phyloP scores from a whole-genome alignment of 2,113 vertebrate genomes.

The Chaetorhynchus papuensis region DNA sequence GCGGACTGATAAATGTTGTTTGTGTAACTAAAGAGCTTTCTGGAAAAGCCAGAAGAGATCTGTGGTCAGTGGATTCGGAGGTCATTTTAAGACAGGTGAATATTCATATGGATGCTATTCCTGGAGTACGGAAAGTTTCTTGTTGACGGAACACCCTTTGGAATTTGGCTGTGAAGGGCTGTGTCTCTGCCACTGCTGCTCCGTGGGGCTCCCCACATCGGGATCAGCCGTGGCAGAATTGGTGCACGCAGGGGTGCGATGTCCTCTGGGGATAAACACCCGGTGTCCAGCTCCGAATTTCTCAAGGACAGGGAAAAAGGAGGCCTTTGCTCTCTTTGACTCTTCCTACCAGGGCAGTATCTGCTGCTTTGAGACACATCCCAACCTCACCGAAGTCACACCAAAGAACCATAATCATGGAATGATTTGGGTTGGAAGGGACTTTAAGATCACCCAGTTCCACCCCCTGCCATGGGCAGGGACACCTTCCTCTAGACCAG shows the following conservation, averaged over 20 bases:
- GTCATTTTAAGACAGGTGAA: not conserved
- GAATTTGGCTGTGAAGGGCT: not conserved
- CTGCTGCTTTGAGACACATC: not conserved
- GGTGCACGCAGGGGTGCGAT: rapidly evolving
- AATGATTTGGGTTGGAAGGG: not conserved
- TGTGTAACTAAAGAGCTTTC: not conserved
- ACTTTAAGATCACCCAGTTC: not conserved
- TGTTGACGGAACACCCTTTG: not conserved
- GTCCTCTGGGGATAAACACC: not conserved
- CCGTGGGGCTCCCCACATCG: not conserved
- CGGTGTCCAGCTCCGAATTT: not conserved
- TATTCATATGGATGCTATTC: not conserved
- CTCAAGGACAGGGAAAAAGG: not conserved
- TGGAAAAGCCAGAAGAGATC: not conserved
- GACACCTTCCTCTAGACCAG: rapidly evolving
- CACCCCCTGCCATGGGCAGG: not conserved
- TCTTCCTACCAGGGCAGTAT: not conserved
- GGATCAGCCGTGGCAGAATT: not conserved
- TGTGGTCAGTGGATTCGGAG: not conserved
- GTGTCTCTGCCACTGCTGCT: not conserved
- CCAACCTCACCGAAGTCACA: not conserved
- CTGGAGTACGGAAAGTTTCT: rapidly evolving
- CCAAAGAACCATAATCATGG: not conserved
- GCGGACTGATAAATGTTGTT: not conserved
- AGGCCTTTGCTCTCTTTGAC: not conserved